Evolutionary conservation across 2,113 vertebrate genomes (phyloP), one percentile per base, ranked within the genome.

Genomic region (Melanerpes formicivorus): DNA sequence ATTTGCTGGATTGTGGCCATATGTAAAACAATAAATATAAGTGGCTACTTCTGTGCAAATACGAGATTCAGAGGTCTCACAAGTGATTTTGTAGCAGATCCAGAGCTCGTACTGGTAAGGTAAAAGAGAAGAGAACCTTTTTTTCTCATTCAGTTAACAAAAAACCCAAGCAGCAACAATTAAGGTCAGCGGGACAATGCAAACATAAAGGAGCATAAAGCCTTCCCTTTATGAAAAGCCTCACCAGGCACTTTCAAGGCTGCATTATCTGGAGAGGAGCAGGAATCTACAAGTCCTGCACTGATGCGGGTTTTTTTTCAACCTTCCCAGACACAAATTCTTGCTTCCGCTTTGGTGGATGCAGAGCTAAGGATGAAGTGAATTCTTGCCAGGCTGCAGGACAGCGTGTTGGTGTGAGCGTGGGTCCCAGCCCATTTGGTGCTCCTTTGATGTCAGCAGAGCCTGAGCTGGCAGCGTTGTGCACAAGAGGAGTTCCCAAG

Each of bases 11-110:
- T 90, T 88, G 87, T 40, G 62, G 87, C 93, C 93, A 93, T 90
- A 94, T 88, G 90, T 91, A 96, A 94, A 93, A 87, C 91, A 96
- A 95, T 95, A 94, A 96, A 94, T 87, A 62, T 80, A 94, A 96
- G 90, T 91, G 94, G 90, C 93, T 94, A 96, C 93, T 94, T 94
- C 87, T 92, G 90, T 80, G 85, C 72, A 92, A 96, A 83, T 77
- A 94, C 67, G 72, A 92, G 79, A 85, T 75, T 66, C 73, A 80
- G 82, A 93, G 72, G 76, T 93, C 89, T 94, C 69, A n/a, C 73
- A 80, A 92, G 91, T 77, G 80, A 89, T 95, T 92, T 94, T 94
- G 76, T 82, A 94, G 82, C 44, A 90, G 82, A 95, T 94, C 65
- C 80, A 77, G 82, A 88, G 26, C 26, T 83, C 3, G 3, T 25